Evolutionary conservation across 2,113 vertebrate genomes (phyloP).

Genomic region (Laticauda laticaudata): DNA sequence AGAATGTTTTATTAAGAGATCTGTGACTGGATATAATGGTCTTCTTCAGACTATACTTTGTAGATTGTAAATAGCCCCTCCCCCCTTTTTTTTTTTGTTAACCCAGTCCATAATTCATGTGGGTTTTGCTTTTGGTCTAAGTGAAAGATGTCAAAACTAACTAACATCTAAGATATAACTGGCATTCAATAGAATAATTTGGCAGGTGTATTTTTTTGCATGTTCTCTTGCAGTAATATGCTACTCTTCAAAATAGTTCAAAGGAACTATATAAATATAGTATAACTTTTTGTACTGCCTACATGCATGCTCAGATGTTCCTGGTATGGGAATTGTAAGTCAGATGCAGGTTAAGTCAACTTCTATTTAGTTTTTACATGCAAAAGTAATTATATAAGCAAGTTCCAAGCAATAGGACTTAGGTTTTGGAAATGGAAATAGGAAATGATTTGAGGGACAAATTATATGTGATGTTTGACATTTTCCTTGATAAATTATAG

Average conservation of each 20-base stretch:
- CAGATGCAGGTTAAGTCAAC: slow-evolving; percentile 10
- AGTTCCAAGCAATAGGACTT: neutral
- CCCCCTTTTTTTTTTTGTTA: neutral
- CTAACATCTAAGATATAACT: neutral
- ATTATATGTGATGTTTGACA: neutral
- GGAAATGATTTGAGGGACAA: neutral
- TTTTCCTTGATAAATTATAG: neutral
- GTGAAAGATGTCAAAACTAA: neutral
- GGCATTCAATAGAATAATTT: neutral
- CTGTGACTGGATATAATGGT: neutral
- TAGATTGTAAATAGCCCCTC: neutral
- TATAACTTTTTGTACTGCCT: neutral
- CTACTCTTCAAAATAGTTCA: neutral
- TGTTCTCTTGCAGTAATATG: neutral
- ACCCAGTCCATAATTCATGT: neutral
- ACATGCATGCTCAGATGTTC: slow-evolving; percentile 1
- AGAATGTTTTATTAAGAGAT: neutral
- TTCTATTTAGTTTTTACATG: neutral
- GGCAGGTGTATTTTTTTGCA: neutral
- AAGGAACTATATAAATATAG: neutral
- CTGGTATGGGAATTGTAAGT: neutral
- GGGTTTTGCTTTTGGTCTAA: neutral
- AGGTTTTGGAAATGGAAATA: neutral
- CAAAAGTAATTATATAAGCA: neutral
- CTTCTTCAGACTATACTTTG: neutral